Conservation (phyloP, 2,113 vertebrate genomes). For the Calyptommatus sinebrachiatus region DNA sequence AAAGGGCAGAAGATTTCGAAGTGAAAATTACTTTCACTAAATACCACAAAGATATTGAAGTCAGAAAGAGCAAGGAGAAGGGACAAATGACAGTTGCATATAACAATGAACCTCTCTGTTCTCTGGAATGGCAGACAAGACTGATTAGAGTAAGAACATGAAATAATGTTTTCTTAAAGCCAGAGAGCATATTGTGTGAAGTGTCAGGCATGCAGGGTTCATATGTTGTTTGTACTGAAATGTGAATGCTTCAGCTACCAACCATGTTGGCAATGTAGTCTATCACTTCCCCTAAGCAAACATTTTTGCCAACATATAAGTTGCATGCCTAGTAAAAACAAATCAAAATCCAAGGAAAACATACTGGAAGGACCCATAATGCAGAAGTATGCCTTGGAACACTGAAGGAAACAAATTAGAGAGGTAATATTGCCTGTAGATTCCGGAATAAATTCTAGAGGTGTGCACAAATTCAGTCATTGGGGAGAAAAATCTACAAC, state of each 20-base stretch:
- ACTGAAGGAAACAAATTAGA: not conserved
- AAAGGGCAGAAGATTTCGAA: slow-evolving; percentile 92
- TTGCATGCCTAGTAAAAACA: slow-evolving; percentile 16
- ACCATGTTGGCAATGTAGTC: slow-evolving; percentile 40
- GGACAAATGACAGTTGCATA: slow-evolving; percentile 82
- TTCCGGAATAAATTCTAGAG: too few relatives aligned
- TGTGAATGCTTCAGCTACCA: slow-evolving; percentile 57
- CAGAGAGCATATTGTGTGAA: slow-evolving; percentile 73
- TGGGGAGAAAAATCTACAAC: too few relatives aligned
- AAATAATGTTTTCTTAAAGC: slow-evolving; percentile 82
- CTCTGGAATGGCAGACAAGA: slow-evolving; percentile 70
- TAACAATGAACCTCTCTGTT: slow-evolving; percentile 85
- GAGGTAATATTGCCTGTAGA: not conserved
- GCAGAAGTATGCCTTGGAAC: not conserved
- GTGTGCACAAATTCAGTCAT: too few relatives aligned
- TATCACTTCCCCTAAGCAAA: slow-evolving; percentile 24
- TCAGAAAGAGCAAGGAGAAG: slow-evolving; percentile 77
- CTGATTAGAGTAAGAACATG: slow-evolving; percentile 80
- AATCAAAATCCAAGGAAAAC: slow-evolving; percentile 18
- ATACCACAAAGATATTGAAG: slow-evolving; percentile 86
- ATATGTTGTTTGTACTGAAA: slow-evolving; percentile 65
- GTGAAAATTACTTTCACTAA: slow-evolving; percentile 93
- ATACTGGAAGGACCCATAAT: slow-evolving; percentile 6
- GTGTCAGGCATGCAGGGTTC: slow-evolving; percentile 70
- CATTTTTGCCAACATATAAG: slow-evolving; percentile 20